Evolutionary conservation across 64 coral and sea anemone genomes (phyloP), one percentile per base, ranked within the genome.

Genomic region (Acropora tenuis): DNA sequence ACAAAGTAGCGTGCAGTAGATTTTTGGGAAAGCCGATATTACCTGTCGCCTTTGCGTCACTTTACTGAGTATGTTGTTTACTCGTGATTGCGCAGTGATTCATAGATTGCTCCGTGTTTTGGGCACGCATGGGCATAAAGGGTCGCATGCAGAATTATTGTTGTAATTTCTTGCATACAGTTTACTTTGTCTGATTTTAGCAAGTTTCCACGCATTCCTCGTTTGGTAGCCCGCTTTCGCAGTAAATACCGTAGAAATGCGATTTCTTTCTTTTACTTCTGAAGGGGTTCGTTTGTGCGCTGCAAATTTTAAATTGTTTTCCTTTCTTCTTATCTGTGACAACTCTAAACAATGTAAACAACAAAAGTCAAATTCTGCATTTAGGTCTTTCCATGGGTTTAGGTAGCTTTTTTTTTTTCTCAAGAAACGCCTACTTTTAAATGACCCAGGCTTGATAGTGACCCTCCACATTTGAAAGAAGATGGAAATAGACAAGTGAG

Each of bases 61-160:
- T 85, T 85, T 71, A 85, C 43, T 69, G 82, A 67, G 66, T 20
- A 85, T 48, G 61, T 85, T 85, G 82, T 85, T 85, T 85, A 85
- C 82, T 50, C 45, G 65, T n/a, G 17, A 71, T 41, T 49, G 82
- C 48, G 63, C 61, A 46, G 17, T 85, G 66, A 48, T 85, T 68
- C 82, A 65, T 72, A 65, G 72, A 44, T 49, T 48, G 60, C 63
- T 63, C 10, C 48, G 45, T 40, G 45, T 65, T 68, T 47, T 66
- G 45, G 43, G 45, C 16, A 85, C 41, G 18, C 12, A 67, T 18
- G 58, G 61, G 41, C 61, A 3, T 8, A 85, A 63, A 71, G 66
- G 41, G 82, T 67, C 46, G 82, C 46, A 65, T 85, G 82, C 47
- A 47, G 18, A 45, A 19, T 69, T 68, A 30, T 7, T 16, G 63